Conservation (phyloP, 2,888 invertebrate species). For the Furcula furcula region DNA sequence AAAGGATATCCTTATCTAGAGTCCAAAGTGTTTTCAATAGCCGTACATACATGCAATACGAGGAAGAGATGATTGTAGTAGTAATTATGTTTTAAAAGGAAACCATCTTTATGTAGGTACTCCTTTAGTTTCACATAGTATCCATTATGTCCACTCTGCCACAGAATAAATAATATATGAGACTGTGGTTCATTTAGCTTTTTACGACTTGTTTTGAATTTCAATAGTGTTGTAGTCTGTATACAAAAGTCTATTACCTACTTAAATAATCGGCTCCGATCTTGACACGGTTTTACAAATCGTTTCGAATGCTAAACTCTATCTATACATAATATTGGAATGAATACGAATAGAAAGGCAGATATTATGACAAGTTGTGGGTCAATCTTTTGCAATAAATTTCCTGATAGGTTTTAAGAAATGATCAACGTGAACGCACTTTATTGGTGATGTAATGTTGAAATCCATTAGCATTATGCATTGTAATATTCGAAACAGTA, state of each 20-base stretch:
- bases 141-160: constrained; percentile 31
- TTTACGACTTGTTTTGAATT: constrained; percentile 45
- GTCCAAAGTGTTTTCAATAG: constrained; percentile 7
- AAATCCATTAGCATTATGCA: no score
- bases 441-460: constrained; percentile 7
- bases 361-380: constrained; percentile 43
- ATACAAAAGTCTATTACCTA: constrained; percentile 39
- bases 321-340: constrained; percentile 49
- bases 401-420: constrained; percentile 23
- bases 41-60: constrained; percentile 34
- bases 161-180: no score
- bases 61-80: constrained; percentile 36
- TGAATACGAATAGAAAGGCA: constrained; percentile 63
- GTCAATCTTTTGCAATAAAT: constrained; percentile 41
- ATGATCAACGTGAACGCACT: constrained; percentile 7
- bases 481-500: no score
- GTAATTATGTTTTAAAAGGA: constrained; percentile 36
- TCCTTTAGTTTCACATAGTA: constrained; percentile 37
- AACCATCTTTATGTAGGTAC: constrained; percentile 37
- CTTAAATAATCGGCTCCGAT: constrained; percentile 66
- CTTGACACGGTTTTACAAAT: constrained; percentile 72
- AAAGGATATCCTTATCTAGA: constrained; percentile 29
- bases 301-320: constrained; percentile 63
- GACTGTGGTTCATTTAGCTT: constrained; percentile 32
- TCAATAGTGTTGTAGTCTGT: constrained; percentile 39